Base-by-base conservation (phyloP, 2,888 invertebrate genomes). In the Lydus trimaculatus region DNA sequence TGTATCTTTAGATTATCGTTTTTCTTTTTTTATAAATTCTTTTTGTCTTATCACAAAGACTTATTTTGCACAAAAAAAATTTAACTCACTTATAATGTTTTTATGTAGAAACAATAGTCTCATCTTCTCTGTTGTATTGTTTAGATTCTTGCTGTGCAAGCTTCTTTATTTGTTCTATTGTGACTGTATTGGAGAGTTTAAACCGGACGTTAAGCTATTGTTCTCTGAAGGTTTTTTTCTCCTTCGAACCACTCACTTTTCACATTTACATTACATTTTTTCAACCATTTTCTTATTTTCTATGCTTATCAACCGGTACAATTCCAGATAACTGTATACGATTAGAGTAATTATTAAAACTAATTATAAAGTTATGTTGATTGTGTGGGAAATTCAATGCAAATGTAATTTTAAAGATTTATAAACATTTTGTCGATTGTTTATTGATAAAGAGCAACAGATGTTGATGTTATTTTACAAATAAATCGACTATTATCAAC, bases 131-230 rank as follows among this genome's bases (percentile, higher is more conserved):
- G 9, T 48, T 56, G 56, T 23, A 56, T 56, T 56, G 56, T 56
- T 56, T 56, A 2, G 25, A 56, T 56, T 25, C 56, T 56, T 56
- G 56, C 56, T 56, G 56, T 56, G 56, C 25, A 56, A 56, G 56
- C 56, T 56, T 56, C 56, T 56, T 56, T 52, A 52, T 52, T 52
- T 52, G 52, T 52, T 56, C 56, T 25, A 56, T 56, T 25, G 25
- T 56, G 1, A 13, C 25, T 56, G 56, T 56, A 25, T 56, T 56
- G 56, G 23, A 23, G 56, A 56, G 63, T 25, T 59, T 48, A 48
- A 64, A 67, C 67, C 67, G 67, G 67, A 67, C 61, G 63, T 66
- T 61, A 56, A 39, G n/a, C 64, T 60, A 67, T 67, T 67, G 67
- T 67, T 67, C 61, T 61, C 58, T 56, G 56, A 56, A 56, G 56